Conservation (phyloP, 2,797 vertebrate species). For the Dicrostonyx torquatus region DNA sequence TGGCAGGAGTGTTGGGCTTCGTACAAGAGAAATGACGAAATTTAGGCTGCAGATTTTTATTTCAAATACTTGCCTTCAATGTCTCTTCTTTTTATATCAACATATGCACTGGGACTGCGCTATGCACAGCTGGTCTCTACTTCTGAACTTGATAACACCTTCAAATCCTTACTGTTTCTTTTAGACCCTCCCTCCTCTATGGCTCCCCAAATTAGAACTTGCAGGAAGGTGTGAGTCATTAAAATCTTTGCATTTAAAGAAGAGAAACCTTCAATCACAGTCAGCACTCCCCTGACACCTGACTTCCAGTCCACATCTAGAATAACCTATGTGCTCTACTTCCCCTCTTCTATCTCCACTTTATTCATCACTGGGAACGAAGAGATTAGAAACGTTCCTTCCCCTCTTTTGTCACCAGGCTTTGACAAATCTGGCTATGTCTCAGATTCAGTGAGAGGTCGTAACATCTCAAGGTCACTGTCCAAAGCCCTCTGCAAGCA, state of each 20-base stretch:
- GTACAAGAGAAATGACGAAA: conserved; percentile 11
- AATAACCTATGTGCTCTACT: not conserved
- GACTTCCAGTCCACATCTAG: not conserved
- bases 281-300: not conserved
- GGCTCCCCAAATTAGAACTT: conserved; percentile 4
- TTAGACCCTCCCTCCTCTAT: conserved; percentile 28
- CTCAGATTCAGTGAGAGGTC: not conserved
- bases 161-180: conserved; percentile 29
- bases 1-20: not conserved
- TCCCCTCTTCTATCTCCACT: not conserved
- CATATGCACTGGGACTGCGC: not conserved
- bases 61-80: conserved; percentile 61
- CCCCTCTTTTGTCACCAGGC: not conserved
- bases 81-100: conserved; percentile 58
- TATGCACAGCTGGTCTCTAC: conserved; percentile 23
- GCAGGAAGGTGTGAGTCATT: not conserved
- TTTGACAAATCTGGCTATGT: not conserved
- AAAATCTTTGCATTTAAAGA: not conserved
- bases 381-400: not conserved
- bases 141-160: conserved; percentile 45
- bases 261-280: not conserved
- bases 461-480: not conserved
- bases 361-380: not conserved
- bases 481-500: not conserved
- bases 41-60: conserved; percentile 58